Evolutionary conservation across 2,797 vertebrate species (phyloP).

Genomic region (Pagetopsis macropterus): DNA sequence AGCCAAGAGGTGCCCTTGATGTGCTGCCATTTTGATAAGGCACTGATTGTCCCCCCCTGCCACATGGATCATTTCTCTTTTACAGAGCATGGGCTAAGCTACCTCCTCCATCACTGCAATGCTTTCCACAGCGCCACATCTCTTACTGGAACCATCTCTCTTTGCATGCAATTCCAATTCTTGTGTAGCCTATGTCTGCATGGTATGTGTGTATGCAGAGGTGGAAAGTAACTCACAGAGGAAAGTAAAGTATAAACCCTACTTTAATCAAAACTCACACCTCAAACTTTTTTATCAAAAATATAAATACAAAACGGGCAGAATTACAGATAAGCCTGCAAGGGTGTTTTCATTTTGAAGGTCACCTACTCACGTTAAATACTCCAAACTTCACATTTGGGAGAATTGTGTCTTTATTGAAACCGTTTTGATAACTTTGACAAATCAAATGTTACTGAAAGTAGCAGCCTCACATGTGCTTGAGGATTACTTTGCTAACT

Average conservation of each 20-base stretch:
- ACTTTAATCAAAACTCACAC: background rate
- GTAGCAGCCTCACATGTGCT: background rate
- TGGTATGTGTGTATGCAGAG: constrained; percentile 55
- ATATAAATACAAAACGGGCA: background rate
- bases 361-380: background rate
- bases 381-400: background rate
- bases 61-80: constrained; percentile 28
- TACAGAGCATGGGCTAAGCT: constrained; percentile 79
- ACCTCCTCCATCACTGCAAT: constrained; percentile 31
- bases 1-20: constrained; percentile 1
- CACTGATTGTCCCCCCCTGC: background rate
- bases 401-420: background rate
- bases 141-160: constrained; percentile 50
- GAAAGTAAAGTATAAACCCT: background rate
- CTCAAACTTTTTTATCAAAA: background rate
- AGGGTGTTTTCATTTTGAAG: background rate
- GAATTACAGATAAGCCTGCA: no score
- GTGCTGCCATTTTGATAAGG: constrained; percentile 8
- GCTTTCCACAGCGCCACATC: constrained; percentile 44
- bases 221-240: constrained; percentile 55
- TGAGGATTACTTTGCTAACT: background rate
- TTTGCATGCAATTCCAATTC: constrained; percentile 65
- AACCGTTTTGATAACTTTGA: background rate
- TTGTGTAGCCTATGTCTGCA: constrained; percentile 6
- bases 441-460: background rate